Evolutionary conservation across 2,888 invertebrate species (phyloP), one percentile per base, ranked within the genome.

Genomic region (Campoplex capitator): DNA sequence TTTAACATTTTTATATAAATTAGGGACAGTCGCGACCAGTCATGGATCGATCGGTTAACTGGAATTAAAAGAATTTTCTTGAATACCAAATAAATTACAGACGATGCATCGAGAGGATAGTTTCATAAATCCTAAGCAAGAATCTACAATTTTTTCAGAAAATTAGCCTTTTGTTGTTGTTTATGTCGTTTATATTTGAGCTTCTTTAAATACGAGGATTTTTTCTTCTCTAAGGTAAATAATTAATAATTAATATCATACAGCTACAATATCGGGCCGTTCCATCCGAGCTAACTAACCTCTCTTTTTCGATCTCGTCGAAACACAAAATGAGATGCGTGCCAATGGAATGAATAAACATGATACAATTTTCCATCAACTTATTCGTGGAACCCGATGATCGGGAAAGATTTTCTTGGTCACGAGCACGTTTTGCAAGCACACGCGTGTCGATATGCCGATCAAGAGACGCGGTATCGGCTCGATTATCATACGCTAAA

Each of bases 191-290:
- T 89, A 80, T 89, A 89, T 84, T 90, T 91, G 90, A 92, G 91
- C 90, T 91, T 90, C 89, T 76, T 91, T 91, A 90, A 92, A 91
- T 91, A 90, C 89, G 89, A 89, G 85, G 85, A 89, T 84, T 89
- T 88, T 54, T 62, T 62, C 89, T 58, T 79, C 9, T 80, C 67
- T 79, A 88, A 85, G 84, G 88, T 89, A 89, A 91, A 91, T 89
- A 83, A 80, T 86, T 84, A 67, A 71, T 80, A 90, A 89, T 89
- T 91, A 90, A 91, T 91, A 92, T 92, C 88, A 89, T 92, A 92
- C 91, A 92, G 79, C 90, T 92, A 91, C 56, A 75, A 88, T 87
- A 88, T 90, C 89, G 62, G 62, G 83, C 84, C 76, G 48, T 79
- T 80, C 73, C 45, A 80, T 73, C 28, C 54, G 75, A 81, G 77